Evolutionary conservation across 2,113 vertebrate species (phyloP).

Genomic region (Triplophysa tibetana): DNA sequence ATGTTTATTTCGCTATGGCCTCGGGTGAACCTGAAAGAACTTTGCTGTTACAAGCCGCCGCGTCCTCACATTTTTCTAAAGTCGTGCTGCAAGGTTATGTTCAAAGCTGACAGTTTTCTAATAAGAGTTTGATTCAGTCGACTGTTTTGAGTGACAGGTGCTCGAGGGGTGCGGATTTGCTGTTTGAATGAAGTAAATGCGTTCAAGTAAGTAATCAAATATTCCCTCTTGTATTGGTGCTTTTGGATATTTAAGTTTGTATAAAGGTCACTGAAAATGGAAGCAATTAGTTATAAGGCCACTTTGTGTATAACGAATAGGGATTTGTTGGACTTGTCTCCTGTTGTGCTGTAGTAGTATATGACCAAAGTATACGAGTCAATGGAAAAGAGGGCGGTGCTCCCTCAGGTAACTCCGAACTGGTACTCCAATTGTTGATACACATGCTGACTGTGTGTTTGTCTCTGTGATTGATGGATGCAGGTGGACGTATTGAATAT

Average conservation of each 20-base stretch:
- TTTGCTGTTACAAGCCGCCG: neutral
- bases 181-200: neutral
- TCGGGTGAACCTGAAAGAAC: neutral
- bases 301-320: neutral
- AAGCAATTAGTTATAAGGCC: neutral
- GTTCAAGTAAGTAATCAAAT: neutral
- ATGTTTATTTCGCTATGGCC: neutral
- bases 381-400: constrained; percentile 38
- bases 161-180: neutral
- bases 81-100: neutral
- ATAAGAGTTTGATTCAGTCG: neutral
- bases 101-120: neutral
- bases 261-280: neutral
- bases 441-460: constrained; percentile 20
- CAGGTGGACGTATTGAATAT: constrained; percentile 33
- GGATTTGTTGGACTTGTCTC: neutral
- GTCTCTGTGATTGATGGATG: constrained; percentile 35
- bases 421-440: neutral
- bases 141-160: neutral
- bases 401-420: constrained; percentile 33
- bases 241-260: neutral
- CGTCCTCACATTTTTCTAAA: neutral
- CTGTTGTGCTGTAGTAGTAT: neutral
- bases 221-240: neutral
- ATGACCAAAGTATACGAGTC: neutral